A percentile compares a stretch with the other conserved stretches of the same genome.
Evolutionary conservation across 1,140 invertebrate species (phyloP).

Genomic region (Anthonomus grandis): DNA sequence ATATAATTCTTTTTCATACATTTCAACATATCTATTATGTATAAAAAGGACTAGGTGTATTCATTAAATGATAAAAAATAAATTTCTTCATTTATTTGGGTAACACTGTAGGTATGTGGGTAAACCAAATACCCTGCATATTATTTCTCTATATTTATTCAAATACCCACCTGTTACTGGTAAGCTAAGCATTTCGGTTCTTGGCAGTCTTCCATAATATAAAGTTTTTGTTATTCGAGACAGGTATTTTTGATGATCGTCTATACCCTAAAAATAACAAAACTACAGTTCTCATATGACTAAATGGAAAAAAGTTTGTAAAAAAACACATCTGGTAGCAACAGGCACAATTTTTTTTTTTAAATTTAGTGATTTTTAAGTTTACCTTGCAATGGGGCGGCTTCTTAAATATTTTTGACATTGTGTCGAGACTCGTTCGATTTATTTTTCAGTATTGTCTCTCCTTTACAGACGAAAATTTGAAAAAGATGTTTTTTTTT

Average conservation of each 20-base stretch:
- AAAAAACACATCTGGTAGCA: background rate
- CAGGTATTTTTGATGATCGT: constrained; percentile 69
- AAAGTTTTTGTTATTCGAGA: constrained; percentile 78
- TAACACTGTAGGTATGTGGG: too few relatives aligned
- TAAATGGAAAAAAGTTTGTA: background rate
- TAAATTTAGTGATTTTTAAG: background rate
- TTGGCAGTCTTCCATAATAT: constrained; percentile 76
- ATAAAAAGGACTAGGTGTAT: too few relatives aligned
- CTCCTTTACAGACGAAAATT: too few relatives aligned
- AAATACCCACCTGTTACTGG: constrained; percentile 70
- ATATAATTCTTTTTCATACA: too few relatives aligned
- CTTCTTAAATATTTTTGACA: constrained; percentile 40
- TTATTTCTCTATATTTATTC: too few relatives aligned
- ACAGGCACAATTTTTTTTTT: background rate
- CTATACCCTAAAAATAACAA: constrained; percentile 57
- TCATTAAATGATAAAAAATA: too few relatives aligned
- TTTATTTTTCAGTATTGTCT: too few relatives aligned
- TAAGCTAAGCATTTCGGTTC: constrained; percentile 68
- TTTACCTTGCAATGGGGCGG: constrained; percentile 32
- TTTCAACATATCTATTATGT: too few relatives aligned
- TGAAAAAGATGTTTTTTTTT: too few relatives aligned
- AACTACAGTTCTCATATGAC: background rate
- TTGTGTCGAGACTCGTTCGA: too few relatives aligned
- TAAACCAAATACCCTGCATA: too few relatives aligned
- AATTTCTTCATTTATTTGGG: too few relatives aligned